Evolutionary conservation across 2,113 vertebrate species (phyloP), one percentile per base, ranked within the genome.

Genomic region (Sinosuthora webbiana): DNA sequence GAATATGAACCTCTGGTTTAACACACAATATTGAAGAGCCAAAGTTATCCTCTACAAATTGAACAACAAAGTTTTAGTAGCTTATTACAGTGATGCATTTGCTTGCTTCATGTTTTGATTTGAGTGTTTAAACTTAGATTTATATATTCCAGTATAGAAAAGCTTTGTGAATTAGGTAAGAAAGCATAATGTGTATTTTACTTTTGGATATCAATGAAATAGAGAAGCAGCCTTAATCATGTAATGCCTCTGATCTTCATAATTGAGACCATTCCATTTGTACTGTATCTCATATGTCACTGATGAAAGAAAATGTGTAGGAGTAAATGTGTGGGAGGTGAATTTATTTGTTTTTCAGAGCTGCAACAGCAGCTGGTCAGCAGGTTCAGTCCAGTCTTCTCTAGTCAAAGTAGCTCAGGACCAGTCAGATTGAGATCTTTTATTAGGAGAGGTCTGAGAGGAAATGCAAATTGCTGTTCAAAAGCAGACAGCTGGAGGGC

Each of bases 401-500:
- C 82, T 74, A 81, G 42, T 77, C 63, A 88, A 91, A 80, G 63
- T 16, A 78, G 56, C 42, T 78, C 79, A 86, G 73, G 31, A 96
- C 10, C 41, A 68, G 52, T 15, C 47, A 83, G 47, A 63, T 21
- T 75, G 70, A 70, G 47, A 70, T 47, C 71, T 81, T 96, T 90
- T 44, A 74, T 68, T 74, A 78, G 33, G 53, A 94, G 67, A 49
- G 5, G n/a, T 55, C 47, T 80, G 64, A 15, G 20, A 91, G 65
- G 73, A 86, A 93, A 83, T 78, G 60, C 68, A 90, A 90, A 95
- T 92, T 70, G 77, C 76, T 88, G 78, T 77, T 90, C 50, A 79
- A 83, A 95, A 73, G 13, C 35, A 77, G 87, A 86, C 90, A 95
- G 95, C 90, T 94, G 94, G 79, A 96, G 44, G 47, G 85, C 83